Evolutionary conservation across 2,797 vertebrate species (phyloP).

Genomic region (Sparus aurata): DNA sequence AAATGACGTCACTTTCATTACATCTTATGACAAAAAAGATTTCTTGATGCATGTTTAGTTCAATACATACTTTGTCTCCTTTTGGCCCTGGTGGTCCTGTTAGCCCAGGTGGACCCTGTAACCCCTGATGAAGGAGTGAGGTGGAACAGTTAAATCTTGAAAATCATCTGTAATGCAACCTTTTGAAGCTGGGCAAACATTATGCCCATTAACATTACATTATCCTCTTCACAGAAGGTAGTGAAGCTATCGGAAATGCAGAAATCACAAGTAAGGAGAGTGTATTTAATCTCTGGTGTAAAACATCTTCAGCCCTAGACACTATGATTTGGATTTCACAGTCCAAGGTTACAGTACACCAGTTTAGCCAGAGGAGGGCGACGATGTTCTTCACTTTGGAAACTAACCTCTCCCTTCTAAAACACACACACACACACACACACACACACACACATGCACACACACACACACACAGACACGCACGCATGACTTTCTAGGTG

Average conservation of each 20-base stretch:
- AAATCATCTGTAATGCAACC: neutral
- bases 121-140: conserved; percentile 65
- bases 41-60: neutral
- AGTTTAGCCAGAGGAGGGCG: conserved; percentile 57
- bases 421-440: neutral
- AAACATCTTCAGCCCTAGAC: neutral
- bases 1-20: neutral
- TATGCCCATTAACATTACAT: no score
- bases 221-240: neutral
- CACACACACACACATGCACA: conserved; percentile 8
- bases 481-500: conserved; percentile 17
- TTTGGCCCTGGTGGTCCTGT: conserved; percentile 80
- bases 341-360: conserved; percentile 32
- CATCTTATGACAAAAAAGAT: neutral
- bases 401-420: neutral
- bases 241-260: neutral
- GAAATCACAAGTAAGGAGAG: no score
- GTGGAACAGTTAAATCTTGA: neutral
- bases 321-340: neutral
- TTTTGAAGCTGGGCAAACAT: no score
- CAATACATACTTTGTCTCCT: conserved; percentile 84
- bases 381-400: conserved; percentile 11
- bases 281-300: neutral
- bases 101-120: conserved; percentile 76
- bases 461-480: conserved; percentile 12